Base-by-base conservation (phyloP, 2,888 invertebrate genomes). In the Latrodectus elegans region DNA sequence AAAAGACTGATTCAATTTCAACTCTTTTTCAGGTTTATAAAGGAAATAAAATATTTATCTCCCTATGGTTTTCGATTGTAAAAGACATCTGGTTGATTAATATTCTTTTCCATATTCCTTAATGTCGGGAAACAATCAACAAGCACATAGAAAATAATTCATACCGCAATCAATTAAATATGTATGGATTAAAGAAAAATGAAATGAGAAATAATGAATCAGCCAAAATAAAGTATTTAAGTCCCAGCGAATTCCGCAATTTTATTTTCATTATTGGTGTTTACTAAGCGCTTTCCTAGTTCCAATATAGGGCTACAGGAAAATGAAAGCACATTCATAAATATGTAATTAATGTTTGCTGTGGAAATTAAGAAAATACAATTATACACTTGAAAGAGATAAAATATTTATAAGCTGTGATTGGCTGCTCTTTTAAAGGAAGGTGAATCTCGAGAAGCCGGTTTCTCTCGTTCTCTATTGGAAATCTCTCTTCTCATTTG, bases 301-400 rank as follows among this genome's bases (percentile, higher is more conserved):
- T 60, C 60, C 60, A n/a, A 11, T 60, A 15, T 60, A 60, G 60
- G 6, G 10, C 14, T 1, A 12, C 12, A n/a, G 60, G n/a, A 60
- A 60, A 60, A n/a, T 15, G n/a, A 15, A n/a, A 15, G 60, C 60
- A 26, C 55, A 4, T 64, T 22, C 72, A 80, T 80, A 71, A 80
- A 80, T 80, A 80, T 64, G 49, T 72, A 80, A 80, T 22, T 68
- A 71, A 17, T 72, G 60, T 80, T 80, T 80, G 72, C 71, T 67
- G 73, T 74, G 26, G 51, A 65, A 81, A 81, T 68, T 74, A 81
- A 72, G 53, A 81, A 74, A 81, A 81, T 75, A 55, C 75, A 82
- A 82, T 68, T 82, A 82, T 74, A 67, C 74, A 52, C 82, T 68
- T 74, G 17, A 75, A 67, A 38, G 55, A 75, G 51, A 74, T 82